phyloP scores from a whole-genome alignment of 2,113 vertebrate genomes.

The Xyrauchen texanus region DNA sequence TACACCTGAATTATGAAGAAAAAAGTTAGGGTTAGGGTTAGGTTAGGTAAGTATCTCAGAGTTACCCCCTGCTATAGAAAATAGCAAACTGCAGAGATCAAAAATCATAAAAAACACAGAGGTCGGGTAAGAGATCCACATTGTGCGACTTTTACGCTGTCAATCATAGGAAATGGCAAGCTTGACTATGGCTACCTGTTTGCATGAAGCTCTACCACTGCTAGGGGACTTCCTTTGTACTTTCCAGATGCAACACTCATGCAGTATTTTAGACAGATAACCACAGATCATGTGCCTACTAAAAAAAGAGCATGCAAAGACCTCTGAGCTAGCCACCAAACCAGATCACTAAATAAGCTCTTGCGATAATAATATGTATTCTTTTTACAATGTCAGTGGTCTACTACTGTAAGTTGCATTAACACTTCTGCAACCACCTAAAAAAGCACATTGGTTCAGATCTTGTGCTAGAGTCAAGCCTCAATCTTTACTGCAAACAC shows the following conservation, averaged over 20 bases:
- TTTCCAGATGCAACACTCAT: background rate
- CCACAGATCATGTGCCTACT: background rate
- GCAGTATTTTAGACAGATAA: background rate
- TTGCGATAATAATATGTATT: background rate
- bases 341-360: background rate
- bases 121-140: background rate
- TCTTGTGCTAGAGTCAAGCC: background rate
- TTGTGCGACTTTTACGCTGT: background rate
- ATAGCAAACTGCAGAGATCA: background rate
- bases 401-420: background rate
- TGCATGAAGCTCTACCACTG: background rate
- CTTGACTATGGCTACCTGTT: background rate
- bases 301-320: background rate
- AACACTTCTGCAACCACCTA: background rate
- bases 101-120: background rate
- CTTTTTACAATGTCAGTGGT: no score
- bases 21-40: no score
- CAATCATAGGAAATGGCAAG: background rate
- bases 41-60: background rate
- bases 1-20: no score
- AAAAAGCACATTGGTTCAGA: background rate
- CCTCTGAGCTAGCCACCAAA: background rate
- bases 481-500: no score
- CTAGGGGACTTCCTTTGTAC: constrained; percentile 31
- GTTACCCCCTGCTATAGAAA: background rate